phyloP scores from a whole-genome alignment of 2,797 vertebrate species.

The Pipistrellus pygmaeus region DNA sequence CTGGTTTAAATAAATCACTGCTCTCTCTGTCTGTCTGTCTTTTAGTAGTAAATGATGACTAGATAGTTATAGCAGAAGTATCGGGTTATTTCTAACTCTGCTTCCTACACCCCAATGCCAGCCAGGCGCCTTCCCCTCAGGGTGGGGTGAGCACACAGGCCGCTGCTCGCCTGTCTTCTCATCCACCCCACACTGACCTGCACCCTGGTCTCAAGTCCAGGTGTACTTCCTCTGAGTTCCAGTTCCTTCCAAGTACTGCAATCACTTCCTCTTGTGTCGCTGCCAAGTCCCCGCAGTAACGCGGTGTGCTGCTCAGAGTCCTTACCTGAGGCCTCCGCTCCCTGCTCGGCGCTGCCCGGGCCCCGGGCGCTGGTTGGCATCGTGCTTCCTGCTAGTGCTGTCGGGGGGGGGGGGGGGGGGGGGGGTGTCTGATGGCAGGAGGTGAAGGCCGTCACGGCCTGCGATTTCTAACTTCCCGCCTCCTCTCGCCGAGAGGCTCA shows the following conservation, averaged over 20 bases:
- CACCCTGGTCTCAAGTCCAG: background rate
- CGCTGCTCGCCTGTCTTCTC: background rate
- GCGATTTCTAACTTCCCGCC: background rate
- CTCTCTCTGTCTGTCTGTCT: background rate
- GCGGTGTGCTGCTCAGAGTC: background rate
- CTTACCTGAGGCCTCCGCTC: background rate
- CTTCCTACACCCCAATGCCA: background rate
- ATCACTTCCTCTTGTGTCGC: conserved; percentile 49
- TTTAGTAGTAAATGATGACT: background rate
- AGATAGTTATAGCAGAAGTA: background rate
- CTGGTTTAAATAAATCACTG: too few relatives aligned
- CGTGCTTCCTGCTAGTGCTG: background rate
- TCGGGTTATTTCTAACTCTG: background rate
- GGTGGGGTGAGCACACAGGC: background rate
- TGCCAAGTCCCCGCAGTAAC: background rate
- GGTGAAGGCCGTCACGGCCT: background rate
- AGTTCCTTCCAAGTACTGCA: conserved; percentile 23
- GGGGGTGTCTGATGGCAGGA: background rate
- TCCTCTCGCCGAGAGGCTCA: too few relatives aligned
- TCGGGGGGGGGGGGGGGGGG: background rate
- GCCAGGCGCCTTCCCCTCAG: background rate
- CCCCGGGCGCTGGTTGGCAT: too few relatives aligned
- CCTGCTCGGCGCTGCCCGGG: too few relatives aligned
- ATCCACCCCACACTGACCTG: background rate
- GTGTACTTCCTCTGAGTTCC: conserved; percentile 50